A percentile compares a stretch with the other conserved stretches of the same genome.
These are phyloP conservation scores for Monoplex corrugatus DNA, from an alignment of 2,888 invertebrate genomes.

Conservation along the genomic window DNA sequence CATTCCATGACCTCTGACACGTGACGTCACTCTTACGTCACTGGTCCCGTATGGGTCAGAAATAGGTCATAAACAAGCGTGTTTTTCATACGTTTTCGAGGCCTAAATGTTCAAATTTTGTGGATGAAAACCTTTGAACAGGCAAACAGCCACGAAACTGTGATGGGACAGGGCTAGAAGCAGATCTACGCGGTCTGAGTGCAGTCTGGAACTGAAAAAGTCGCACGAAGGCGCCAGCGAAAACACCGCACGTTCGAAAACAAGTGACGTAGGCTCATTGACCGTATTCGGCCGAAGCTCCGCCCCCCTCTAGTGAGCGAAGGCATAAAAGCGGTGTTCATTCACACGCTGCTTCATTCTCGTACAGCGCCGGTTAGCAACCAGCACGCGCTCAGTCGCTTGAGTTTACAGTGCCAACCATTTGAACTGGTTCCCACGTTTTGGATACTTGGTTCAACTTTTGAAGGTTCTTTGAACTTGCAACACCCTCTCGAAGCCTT, in stretches of 20 bases:
- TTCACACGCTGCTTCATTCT: slow-evolving; percentile 40
- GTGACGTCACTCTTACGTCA: slow-evolving; percentile 47
- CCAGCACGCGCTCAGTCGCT: background rate
- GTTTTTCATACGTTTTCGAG: background rate
- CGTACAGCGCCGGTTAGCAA: slow-evolving; percentile 15
- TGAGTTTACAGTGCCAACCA: background rate
- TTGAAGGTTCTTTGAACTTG: background rate
- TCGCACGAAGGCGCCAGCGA: background rate
- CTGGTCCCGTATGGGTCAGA: slow-evolving; percentile 5
- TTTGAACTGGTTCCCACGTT: background rate
- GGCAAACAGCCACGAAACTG: background rate
- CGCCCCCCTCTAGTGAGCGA: slow-evolving; percentile 44
- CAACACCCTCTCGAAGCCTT: background rate
- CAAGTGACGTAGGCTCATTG: slow-evolving; percentile 46
- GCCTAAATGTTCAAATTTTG: background rate
- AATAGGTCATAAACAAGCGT: slow-evolving; percentile 24
- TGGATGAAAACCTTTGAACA: background rate
- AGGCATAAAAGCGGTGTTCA: slow-evolving; percentile 43
- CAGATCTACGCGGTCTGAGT: background rate
- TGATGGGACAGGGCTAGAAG: background rate
- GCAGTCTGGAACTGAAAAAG: background rate
- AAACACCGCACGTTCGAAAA: slow-evolving; percentile 34
- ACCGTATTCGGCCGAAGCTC: slow-evolving; percentile 43
- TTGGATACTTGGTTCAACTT: background rate
- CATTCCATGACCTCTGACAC: slow-evolving; percentile 49